Evolutionary conservation across 1,140 invertebrate genomes (phyloP), one percentile per base, ranked within the genome.

Genomic region (Leptopilina boulardi): DNA sequence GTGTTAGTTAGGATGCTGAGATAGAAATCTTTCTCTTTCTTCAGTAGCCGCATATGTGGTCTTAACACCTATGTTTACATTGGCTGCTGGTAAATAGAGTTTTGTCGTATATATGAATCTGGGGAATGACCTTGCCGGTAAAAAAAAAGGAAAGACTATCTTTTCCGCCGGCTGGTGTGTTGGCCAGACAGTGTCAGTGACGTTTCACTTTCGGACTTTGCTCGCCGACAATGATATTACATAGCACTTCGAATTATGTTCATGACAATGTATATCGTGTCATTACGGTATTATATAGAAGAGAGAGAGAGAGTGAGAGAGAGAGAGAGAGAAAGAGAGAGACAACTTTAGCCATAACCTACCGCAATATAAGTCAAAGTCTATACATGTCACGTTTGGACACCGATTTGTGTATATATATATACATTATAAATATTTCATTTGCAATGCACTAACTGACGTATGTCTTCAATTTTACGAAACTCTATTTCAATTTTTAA

Each of bases 361-460:
- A 82, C 84, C 85, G 77, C 83, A 87, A 87, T 85, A 38, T 81
- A 77, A 82, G 82, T 81, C 85, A 83, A 84, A 86, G 85, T 86
- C 84, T 86, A 86, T 82, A 34, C 42, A 23, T 72, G 51, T 76
- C 71, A 56, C 38, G 78, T 44, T 54, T 75, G 41, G 47, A 23
- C 23, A 66, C 26, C 23, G 15, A 15, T 59, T 23, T 66, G 59
- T 56, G 13, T n/a, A n/a, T n/a, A n/a, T n/a, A n/a, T n/a, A n/a
- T n/a, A n/a, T n/a, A n/a, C n/a, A n/a, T n/a, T n/a, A n/a, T n/a
- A n/a, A n/a, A n/a, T n/a, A n/a, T n/a, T n/a, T n/a, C n/a, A n/a
- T n/a, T n/a, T n/a, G n/a, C n/a, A n/a, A n/a, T n/a, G n/a, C n/a
- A n/a, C n/a, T n/a, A n/a, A n/a, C n/a, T n/a, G n/a, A n/a, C n/a